Base-by-base conservation (phyloP, 2,888 invertebrate species). In the Idaea straminata region DNA sequence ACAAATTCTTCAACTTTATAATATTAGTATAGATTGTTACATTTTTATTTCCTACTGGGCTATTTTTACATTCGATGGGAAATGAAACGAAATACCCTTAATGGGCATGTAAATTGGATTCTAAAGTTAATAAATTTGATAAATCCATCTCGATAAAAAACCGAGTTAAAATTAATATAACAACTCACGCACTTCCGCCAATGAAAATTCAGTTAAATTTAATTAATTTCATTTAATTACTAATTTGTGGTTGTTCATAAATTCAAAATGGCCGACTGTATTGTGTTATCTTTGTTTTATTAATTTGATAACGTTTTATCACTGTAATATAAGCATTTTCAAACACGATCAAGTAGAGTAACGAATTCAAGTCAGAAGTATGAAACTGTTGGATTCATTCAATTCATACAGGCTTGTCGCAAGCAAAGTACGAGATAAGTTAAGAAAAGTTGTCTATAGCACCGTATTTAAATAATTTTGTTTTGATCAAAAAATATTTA, bases 111-210 rank as follows among this genome's bases (percentile, higher is more conserved):
- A 25, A 25, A 47, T 13, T 47, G 4, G 7, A 47, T 13, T 47
- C 13, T 4, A 7, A 47, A 47, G 13, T 13, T 10, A 13, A 10
- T 47, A 47, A 7, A 10, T 47, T 47, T 47, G 13, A 47, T 47
- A 13, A 47, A 7, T 13, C 10, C 10, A 47, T 47, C 47, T 47
- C 47, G 5, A 47, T 47, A 47, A 47, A 3, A 47, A 47, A 47
- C 5, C 2, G 13, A 13, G 6, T 47, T 13, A 47, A 47, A 47
- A 13, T 47, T 7, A 47, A 47, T 13, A 47, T 13, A 13, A 47
- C 47, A 47, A 47, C 47, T 47, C 47, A 47, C 47, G 47, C 47
- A 47, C 47, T 47, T 47, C 47, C 47, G 47, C 47, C 47, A 47
- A 13, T 47, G 4, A 47, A 47, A 47, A 13, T 4, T 47, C 13